A percentile compares a stretch with the other conserved stretches of the same genome.
These are phyloP conservation scores for Beaufortia kweichowensis DNA, from an alignment of 2,113 vertebrate genomes.

Conservation along the genomic window DNA sequence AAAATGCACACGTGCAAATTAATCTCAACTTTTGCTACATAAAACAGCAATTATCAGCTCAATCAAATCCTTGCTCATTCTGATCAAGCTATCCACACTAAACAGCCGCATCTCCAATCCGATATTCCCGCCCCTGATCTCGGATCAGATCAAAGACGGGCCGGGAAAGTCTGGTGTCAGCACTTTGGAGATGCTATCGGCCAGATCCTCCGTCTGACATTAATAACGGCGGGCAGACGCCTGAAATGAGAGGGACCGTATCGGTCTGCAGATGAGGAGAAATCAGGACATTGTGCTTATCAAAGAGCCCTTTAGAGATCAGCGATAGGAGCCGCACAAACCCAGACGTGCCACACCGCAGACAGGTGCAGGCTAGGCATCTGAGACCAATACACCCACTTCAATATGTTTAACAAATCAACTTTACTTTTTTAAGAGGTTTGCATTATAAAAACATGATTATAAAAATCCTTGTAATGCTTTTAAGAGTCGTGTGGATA, in stretches of 20 bases:
- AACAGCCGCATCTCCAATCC: conserved; percentile 34
- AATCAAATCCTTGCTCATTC: conserved; percentile 13
- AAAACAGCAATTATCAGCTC: conserved; percentile 15
- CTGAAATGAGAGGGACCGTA: conserved; percentile 47
- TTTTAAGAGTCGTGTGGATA: not conserved
- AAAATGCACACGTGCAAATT: conserved; percentile 5
- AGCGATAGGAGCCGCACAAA: conserved; percentile 20
- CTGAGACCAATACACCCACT: not conserved
- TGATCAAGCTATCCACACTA: conserved; percentile 7
- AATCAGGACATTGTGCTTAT: conserved; percentile 55
- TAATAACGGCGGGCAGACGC: conserved; percentile 50
- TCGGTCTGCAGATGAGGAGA: conserved; percentile 51
- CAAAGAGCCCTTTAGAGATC: conserved; percentile 47
- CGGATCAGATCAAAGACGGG: conserved; percentile 46
- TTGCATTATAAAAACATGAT: not conserved
- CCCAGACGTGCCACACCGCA: conserved; percentile 14
- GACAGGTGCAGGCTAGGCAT: conserved; percentile 15
- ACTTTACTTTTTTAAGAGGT: too few species aligned
- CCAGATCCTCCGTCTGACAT: conserved; percentile 51
- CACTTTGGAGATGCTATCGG: conserved; percentile 50
- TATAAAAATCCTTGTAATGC: not conserved
- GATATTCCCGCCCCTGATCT: conserved; percentile 46
- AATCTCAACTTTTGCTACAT: conserved; percentile 26
- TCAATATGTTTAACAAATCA: too few species aligned
- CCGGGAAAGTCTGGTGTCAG: conserved; percentile 44